Conservation (phyloP, 2,797 vertebrate species). For the Allobates femoralis region DNA sequence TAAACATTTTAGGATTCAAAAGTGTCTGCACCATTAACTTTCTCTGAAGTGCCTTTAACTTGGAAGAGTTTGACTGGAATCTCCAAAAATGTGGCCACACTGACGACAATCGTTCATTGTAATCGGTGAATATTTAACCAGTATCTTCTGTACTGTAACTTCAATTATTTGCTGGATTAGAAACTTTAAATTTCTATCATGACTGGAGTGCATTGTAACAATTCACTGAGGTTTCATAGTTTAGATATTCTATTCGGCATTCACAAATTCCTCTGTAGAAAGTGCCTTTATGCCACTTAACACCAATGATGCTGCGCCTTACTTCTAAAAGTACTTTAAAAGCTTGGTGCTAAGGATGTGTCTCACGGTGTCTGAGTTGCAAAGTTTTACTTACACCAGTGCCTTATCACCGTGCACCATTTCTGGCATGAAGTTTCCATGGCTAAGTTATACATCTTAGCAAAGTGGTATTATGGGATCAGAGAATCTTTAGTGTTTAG, state of each 20-base stretch:
- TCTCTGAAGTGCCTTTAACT: constrained; percentile 16
- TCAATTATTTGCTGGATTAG: not conserved
- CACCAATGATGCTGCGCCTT: not conserved
- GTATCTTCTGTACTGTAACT: not conserved
- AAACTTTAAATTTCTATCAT: not conserved
- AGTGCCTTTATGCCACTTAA: constrained; percentile 6
- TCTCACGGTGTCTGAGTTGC: not conserved
- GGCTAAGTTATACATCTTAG: not conserved
- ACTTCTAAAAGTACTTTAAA: not conserved
- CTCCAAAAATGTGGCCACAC: not conserved
- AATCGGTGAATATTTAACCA: not conserved
- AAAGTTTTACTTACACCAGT: not conserved
- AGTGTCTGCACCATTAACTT: not conserved
- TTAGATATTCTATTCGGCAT: not conserved
- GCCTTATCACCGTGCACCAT: constrained; percentile 1
- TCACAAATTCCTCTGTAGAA: not conserved
- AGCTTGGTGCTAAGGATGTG: not conserved
- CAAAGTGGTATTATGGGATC: not conserved
- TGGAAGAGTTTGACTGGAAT: not conserved
- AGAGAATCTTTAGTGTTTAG: not conserved
- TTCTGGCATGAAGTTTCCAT: not conserved
- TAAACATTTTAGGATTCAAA: not conserved
- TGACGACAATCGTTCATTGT: not conserved
- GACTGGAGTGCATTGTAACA: not conserved
- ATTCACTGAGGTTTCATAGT: too few relatives aligned